Base-by-base conservation (phyloP, 2,888 invertebrate species). In the Drosophila flavopinicola region DNA sequence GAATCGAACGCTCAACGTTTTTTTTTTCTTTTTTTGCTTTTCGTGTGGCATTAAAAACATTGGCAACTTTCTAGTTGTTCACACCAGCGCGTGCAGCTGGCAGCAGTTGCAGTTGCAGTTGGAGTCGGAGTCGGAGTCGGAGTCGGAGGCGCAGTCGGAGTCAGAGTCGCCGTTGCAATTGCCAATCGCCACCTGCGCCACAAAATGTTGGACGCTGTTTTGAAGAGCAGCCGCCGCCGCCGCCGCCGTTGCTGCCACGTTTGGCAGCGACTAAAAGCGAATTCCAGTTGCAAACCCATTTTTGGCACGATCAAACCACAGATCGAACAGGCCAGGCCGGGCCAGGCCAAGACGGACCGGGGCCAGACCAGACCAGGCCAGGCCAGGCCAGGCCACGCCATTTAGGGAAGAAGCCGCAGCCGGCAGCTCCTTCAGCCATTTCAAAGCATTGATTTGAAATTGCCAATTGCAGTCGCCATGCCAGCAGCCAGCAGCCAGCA, bases 251-350 rank as follows among this genome's bases (percentile, higher is more conserved):
- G 49, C n/a, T n/a, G 44, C 53, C 47, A 44, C 37, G 33, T 68
- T 60, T 66, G 69, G 69, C 66, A 74, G 73, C 10, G 67, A 39
- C 87, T 83, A 84, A 84, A 84, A 87, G 87, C 83, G 83, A 84
- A 84, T 84, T 84, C 83, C 83, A 84, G 83, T 87, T 87, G 87
- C 87, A 84, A 84, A 82, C 87, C 80, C 83, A 84, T 84, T 84
- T 84, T 84, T 85, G 83, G 83, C 85, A 82, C 85, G 83, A 85
- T 85, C 85, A 59, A 65, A 58, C 39, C 58, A 42, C 61, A 67
- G 69, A 67, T 73, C 71, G 61, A 51, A 33, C 33, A 39, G 45
- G 33, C 80, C 75, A 66, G 29, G 38, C 45, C 30, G 38, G 27
- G 29, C 24, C 44, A 38, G 38, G 20, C 2, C 20, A 2, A 20